A percentile compares a stretch with the other conserved stretches of the same genome.
These are phyloP conservation scores for Lagria hirta DNA, from an alignment of 2,888 invertebrate genomes.

Conservation along the genomic window DNA sequence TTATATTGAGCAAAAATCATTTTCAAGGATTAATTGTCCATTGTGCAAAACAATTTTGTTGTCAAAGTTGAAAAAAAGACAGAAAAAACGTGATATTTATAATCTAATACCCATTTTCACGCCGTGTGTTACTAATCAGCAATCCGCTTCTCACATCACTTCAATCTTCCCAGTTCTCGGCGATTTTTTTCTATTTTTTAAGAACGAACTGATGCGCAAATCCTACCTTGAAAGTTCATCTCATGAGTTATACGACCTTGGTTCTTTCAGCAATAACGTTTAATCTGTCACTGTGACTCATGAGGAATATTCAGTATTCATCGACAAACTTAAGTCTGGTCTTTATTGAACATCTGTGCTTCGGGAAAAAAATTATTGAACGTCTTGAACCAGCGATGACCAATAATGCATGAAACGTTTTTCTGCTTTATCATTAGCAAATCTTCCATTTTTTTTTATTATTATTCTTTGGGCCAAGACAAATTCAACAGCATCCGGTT, in stretches of 20 bases:
- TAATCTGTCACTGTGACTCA: constrained; percentile 28
- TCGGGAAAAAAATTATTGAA: constrained; percentile 3
- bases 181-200: too few species aligned
- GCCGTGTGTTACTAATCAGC: too few species aligned
- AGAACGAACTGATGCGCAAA: constrained; percentile 13
- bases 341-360: constrained; percentile 24
- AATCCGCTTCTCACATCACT: too few species aligned
- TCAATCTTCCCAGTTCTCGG: too few species aligned
- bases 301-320: constrained; percentile 11
- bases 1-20: too few species aligned
- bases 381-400: constrained; percentile 13
- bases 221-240: constrained; percentile 26
- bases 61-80: too few species aligned
- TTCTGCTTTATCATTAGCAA: too few species aligned
- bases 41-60: too few species aligned
- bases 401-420: constrained; percentile 24
- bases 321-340: constrained; percentile 20
- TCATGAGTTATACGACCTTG: constrained; percentile 27
- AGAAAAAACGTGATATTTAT: too few species aligned
- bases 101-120: too few species aligned
- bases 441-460: too few species aligned
- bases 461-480: constrained; percentile 6
- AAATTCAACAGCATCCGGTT: constrained; percentile 22
- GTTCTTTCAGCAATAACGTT: constrained; percentile 25
- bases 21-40: too few species aligned